phyloP scores from a whole-genome alignment of 1,140 invertebrate genomes.

The Nylanderia fulva region DNA sequence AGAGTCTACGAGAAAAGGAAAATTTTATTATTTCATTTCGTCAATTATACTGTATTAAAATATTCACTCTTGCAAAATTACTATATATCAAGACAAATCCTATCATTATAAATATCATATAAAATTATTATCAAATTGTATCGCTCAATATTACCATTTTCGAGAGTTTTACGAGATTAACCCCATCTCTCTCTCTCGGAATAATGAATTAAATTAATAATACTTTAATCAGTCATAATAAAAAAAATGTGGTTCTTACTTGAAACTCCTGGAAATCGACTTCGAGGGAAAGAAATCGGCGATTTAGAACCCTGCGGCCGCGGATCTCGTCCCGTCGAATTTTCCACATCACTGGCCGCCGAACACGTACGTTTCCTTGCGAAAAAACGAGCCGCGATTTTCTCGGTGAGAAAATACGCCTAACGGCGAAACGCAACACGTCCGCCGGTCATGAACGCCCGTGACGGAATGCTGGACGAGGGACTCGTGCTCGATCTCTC shows the following conservation, averaged over 20 bases:
- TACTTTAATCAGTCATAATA: neutral
- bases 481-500: constrained; percentile 71
- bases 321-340: constrained; percentile 8
- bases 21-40: neutral
- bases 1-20: neutral
- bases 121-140: neutral
- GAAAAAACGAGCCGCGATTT: constrained; percentile 52
- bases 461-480: constrained; percentile 76
- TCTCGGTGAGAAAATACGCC: constrained; percentile 35
- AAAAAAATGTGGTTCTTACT: constrained; percentile 19
- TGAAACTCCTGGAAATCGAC: neutral
- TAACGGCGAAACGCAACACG: constrained; percentile 71
- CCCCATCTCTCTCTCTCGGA: neutral
- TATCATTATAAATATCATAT: neutral
- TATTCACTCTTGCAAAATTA: neutral
- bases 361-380: constrained; percentile 27
- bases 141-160: neutral
- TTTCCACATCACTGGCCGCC: constrained; percentile 3
- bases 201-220: neutral
- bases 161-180: neutral
- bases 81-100: neutral
- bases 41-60: neutral
- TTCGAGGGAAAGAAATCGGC: neutral
- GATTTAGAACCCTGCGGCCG: neutral
- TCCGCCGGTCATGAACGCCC: constrained; percentile 76